phyloP scores from a whole-genome alignment of 2,113 vertebrate genomes.

The Gopherus flavomarginatus region DNA sequence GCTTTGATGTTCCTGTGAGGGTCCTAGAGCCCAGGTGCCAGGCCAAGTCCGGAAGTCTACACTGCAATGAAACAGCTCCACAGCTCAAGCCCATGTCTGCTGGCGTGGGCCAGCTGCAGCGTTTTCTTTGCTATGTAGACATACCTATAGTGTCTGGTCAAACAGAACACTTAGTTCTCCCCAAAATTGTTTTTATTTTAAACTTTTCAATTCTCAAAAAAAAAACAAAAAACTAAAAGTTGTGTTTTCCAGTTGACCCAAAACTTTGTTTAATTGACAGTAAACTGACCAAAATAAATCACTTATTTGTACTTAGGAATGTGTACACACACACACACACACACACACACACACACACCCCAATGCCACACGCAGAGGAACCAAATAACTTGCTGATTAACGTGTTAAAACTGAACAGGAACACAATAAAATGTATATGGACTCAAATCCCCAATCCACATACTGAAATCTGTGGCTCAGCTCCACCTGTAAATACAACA shows the following conservation, averaged over 20 bases:
- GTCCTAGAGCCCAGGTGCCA: not conserved
- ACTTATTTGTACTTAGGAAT: not conserved
- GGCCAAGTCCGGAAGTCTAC: not conserved
- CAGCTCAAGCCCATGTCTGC: not conserved
- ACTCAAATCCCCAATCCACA: not conserved
- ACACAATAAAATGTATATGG: not conserved
- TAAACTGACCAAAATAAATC: not conserved
- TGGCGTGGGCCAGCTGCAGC: not conserved
- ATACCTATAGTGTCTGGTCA: not conserved
- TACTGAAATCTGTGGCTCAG: not conserved
- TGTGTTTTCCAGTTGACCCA: not conserved
- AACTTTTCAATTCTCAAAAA: not conserved
- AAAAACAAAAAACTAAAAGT: not conserved
- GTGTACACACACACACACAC: not conserved
- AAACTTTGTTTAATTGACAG: not conserved
- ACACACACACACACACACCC: not conserved
- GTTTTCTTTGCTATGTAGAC: not conserved
- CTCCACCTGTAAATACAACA: not conserved
- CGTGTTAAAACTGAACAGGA: not conserved
- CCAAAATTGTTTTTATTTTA: not conserved
- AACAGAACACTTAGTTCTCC: not conserved
- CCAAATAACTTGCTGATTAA: not conserved
- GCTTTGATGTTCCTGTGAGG: not conserved
- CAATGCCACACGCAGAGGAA: not conserved
- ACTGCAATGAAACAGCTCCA: not conserved